A percentile compares a stretch with the other conserved stretches of the same genome.
Evolutionary conservation across 2,797 vertebrate genomes (phyloP).

Genomic region (Glyptemys insculpta): DNA sequence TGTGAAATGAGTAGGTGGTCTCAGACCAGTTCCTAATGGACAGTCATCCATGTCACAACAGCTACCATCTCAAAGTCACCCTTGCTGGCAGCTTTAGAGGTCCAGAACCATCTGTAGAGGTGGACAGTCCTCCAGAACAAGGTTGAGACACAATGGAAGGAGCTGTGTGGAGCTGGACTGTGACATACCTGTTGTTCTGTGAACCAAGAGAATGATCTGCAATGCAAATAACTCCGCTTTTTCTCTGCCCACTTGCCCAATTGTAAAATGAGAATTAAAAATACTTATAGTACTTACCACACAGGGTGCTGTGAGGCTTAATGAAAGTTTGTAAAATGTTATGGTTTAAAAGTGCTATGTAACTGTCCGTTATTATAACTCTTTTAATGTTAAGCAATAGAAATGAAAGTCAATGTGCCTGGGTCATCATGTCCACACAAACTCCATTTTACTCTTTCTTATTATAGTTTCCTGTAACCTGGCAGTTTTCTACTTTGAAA

Average conservation of each 20-base stretch:
- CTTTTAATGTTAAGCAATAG: not conserved
- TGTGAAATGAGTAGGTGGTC: not conserved
- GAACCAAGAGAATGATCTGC: not conserved
- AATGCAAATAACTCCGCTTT: not conserved
- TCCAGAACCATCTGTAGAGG: not conserved
- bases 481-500: slow-evolving; percentile 92
- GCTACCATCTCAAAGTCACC: not conserved
- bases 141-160: not conserved
- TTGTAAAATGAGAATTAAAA: slow-evolving; percentile 8
- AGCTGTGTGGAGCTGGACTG: not conserved
- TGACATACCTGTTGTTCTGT: not conserved
- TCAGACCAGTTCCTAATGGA: not conserved
- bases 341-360: not conserved
- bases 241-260: not conserved
- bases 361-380: not conserved
- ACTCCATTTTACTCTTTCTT: not conserved
- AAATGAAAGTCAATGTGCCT: not conserved
- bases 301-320: not conserved
- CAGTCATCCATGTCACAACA: not conserved
- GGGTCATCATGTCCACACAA: not conserved
- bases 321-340: not conserved
- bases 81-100: not conserved
- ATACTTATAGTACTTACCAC: not conserved
- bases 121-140: not conserved
- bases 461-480: slow-evolving; percentile 92